Evolutionary conservation across 2,113 vertebrate species (phyloP).

Genomic region (Ammodytes marinus): DNA sequence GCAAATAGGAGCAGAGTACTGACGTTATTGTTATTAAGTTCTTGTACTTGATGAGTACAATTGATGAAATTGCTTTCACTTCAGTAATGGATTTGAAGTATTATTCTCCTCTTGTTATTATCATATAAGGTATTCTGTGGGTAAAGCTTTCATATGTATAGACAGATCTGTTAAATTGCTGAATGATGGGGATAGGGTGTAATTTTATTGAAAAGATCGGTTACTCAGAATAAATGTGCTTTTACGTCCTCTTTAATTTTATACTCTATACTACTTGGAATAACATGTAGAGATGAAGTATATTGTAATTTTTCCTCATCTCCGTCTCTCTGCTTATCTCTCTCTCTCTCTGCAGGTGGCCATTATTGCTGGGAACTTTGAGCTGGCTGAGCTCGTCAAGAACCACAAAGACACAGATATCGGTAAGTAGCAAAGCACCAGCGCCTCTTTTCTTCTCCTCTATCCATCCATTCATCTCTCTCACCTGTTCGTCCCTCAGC

Average conservation of each 20-base stretch:
- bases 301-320: not conserved
- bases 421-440: slow-evolving; percentile 84
- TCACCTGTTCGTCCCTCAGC: not conserved
- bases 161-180: not conserved
- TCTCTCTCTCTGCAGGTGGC: slow-evolving; percentile 88
- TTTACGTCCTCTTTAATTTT: not conserved
- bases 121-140: not conserved
- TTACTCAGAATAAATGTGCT: not conserved
- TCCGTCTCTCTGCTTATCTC: not conserved
- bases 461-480: not conserved
- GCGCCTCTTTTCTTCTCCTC: not conserved
- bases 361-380: slow-evolving; percentile 98
- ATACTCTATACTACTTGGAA: not conserved
- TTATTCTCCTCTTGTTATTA: not conserved
- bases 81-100: not conserved
- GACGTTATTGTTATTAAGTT: not conserved
- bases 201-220: not conserved
- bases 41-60: not conserved
- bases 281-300: not conserved
- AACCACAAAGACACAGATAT: slow-evolving; percentile 94
- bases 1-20: not conserved
- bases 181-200: not conserved
- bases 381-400: slow-evolving; percentile 96
- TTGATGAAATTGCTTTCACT: not conserved
- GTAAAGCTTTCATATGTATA: not conserved